phyloP scores from a whole-genome alignment of 2,113 vertebrate genomes.

The Drymodes brunneopygia region DNA sequence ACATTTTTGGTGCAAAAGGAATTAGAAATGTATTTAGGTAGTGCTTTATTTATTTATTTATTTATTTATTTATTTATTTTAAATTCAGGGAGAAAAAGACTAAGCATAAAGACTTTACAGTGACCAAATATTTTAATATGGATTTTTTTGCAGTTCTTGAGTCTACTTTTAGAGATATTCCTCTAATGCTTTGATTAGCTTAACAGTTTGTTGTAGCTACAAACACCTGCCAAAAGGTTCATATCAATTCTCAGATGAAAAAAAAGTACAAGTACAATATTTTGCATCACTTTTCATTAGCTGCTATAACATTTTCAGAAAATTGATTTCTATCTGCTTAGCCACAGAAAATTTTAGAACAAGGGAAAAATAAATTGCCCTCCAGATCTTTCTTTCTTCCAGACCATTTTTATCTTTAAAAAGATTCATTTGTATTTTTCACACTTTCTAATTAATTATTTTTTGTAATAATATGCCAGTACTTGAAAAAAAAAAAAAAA shows the following conservation, averaged over 20 bases:
- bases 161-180: not conserved
- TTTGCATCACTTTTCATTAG: not conserved
- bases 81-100: not conserved
- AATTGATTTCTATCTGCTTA: not conserved
- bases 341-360: not conserved
- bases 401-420: not conserved
- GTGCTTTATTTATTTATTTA: not conserved
- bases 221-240: not conserved
- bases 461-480: not conserved
- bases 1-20: not conserved
- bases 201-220: not conserved
- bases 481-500: not conserved
- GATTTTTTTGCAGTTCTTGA: not conserved
- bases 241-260: not conserved
- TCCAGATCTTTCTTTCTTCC: not conserved
- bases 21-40: not conserved
- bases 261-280: not conserved
- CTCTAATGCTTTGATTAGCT: not conserved
- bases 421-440: not conserved
- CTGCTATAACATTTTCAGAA: not conserved
- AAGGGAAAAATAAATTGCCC: not conserved
- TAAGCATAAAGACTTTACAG: not conserved
- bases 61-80: not conserved
- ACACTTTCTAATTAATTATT: not conserved
- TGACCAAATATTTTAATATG: not conserved